Evolutionary conservation across 1,140 invertebrate species (phyloP).

Genomic region (Leucophenga varia): DNA sequence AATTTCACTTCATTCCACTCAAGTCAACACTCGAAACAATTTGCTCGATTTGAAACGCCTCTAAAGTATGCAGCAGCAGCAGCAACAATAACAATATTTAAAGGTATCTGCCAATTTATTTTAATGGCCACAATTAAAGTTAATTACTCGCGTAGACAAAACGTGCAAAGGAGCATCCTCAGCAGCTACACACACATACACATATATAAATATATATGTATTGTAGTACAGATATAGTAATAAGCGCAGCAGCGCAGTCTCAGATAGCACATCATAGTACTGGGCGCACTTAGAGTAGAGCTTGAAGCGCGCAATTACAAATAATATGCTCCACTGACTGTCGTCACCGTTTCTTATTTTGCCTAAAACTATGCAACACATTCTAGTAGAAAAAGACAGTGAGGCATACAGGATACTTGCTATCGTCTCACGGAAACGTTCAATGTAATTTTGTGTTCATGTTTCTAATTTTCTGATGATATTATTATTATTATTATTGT

Average conservation of each 20-base stretch:
- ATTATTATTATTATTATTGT: no score
- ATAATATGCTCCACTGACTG: conserved; percentile 52
- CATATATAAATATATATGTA: no score
- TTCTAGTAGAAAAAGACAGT: no score
- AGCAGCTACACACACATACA: no score
- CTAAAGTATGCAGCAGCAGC: conserved; percentile 52
- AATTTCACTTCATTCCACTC: no score
- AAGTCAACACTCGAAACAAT: no score
- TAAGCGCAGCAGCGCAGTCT: conserved; percentile 24
- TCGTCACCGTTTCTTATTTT: no score
- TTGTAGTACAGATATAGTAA: neutral
- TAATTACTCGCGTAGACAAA: conserved; percentile 56
- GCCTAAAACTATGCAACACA: no score
- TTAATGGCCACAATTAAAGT: conserved; percentile 56
- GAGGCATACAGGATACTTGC: no score
- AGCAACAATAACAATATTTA: conserved; percentile 55
- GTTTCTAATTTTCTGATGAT: conserved; percentile 52
- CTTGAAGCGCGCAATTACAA: conserved; percentile 48
- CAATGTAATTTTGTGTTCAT: conserved; percentile 36
- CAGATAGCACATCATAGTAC: conserved; percentile 2
- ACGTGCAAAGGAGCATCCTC: conserved; percentile 42
- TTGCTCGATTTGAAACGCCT: conserved; percentile 10
- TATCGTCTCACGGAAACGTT: conserved; percentile 28
- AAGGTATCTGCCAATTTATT: conserved; percentile 56
- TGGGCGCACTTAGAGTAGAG: conserved; percentile 9